A percentile compares a stretch with the other conserved stretches of the same genome.
Evolutionary conservation across 2,888 invertebrate genomes (phyloP).

Genomic region (Caenorhabditis imperialis): DNA sequence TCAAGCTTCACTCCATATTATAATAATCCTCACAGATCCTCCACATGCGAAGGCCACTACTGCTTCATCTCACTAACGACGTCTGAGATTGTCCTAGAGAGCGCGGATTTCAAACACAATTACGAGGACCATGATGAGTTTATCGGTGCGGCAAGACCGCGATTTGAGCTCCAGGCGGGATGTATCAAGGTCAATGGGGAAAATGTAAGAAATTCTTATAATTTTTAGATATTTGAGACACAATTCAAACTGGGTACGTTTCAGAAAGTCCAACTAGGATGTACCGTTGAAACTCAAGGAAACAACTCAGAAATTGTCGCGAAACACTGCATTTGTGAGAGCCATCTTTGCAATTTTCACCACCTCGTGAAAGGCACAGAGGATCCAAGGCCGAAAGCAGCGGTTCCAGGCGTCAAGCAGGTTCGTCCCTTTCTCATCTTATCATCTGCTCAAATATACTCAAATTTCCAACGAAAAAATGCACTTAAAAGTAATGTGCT

Average conservation of each 20-base stretch:
- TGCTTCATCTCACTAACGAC: conserved; percentile 76
- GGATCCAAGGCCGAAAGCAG: conserved; percentile 59
- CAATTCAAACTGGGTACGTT: conserved; percentile 15
- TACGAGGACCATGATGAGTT: conserved; percentile 70
- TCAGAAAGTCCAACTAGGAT: conserved; percentile 73
- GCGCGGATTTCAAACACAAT: conserved; percentile 68
- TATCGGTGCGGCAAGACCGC: conserved; percentile 66
- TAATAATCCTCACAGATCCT: conserved; percentile 70
- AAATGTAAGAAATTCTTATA: conserved; percentile 52
- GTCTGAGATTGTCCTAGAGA: conserved; percentile 73
- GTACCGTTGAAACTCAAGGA: conserved; percentile 73
- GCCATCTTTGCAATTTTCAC: conserved; percentile 76
- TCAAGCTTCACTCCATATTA: not conserved
- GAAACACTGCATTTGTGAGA: conserved; percentile 76
- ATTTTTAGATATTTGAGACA: not conserved
- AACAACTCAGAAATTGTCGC: conserved; percentile 67
- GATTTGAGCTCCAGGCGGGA: conserved; percentile 74
- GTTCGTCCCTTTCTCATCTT: conserved; percentile 2
- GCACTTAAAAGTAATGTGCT: too few species aligned
- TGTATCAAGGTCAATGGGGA: conserved; percentile 76
- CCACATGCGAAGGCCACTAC: conserved; percentile 77
- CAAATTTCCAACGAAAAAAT: too few species aligned
- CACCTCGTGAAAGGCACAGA: conserved; percentile 66
- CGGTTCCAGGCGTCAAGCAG: conserved; percentile 21
- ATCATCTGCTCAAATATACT: too few species aligned